Conservation (phyloP, 2,888 invertebrate species). For the Hyposoter dolosus region DNA sequence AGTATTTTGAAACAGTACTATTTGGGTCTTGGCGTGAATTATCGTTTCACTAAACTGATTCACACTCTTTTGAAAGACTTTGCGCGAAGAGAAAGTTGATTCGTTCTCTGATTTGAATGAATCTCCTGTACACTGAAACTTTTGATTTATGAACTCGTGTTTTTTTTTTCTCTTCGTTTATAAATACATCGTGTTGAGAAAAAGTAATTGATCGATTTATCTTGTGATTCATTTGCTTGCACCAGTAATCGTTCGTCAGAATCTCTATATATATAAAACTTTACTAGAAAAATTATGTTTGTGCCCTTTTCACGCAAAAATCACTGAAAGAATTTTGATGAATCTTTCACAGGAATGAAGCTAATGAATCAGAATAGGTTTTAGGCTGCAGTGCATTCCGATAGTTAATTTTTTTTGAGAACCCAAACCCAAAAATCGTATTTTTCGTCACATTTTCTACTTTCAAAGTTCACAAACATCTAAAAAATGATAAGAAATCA, state of each 20-base stretch:
- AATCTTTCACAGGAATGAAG: too few species aligned
- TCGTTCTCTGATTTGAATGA: slow-evolving; percentile 24
- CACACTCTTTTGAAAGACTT: slow-evolving; percentile 29
- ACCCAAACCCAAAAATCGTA: too few species aligned
- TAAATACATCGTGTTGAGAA: background rate
- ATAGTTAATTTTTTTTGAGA: too few species aligned
- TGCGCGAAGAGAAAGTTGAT: slow-evolving; percentile 24
- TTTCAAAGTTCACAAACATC: too few species aligned
- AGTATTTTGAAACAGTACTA: slow-evolving; percentile 30
- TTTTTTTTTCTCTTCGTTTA: slow-evolving; percentile 9
- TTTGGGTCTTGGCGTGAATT: slow-evolving; percentile 13
- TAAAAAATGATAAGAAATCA: too few species aligned
- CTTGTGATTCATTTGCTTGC: background rate
- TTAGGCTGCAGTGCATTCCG: too few species aligned
- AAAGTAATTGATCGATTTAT: background rate
- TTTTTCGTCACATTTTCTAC: too few species aligned
- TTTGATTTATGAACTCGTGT: slow-evolving; percentile 12
- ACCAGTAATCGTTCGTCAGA: background rate
- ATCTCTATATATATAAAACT: too few species aligned
- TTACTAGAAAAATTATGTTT: too few species aligned
- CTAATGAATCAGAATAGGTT: too few species aligned
- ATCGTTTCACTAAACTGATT: slow-evolving; percentile 9
- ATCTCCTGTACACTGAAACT: background rate
- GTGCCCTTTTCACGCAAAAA: too few species aligned
- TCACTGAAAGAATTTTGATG: too few species aligned